phyloP scores from a whole-genome alignment of 1,140 invertebrate genomes.

The Popillia japonica region DNA sequence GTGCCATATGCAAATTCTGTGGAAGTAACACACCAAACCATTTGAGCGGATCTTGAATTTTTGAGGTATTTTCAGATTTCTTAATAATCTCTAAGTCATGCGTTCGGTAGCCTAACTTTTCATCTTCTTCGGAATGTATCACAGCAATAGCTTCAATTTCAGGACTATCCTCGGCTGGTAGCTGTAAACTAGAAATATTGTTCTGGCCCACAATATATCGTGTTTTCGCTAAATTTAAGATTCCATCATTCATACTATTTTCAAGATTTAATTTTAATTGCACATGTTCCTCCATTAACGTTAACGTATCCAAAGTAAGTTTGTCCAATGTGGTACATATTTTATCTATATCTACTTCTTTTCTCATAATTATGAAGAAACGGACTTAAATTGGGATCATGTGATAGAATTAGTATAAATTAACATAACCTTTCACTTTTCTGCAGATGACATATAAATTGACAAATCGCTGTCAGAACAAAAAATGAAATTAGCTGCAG shows the following conservation, averaged over 20 bases:
- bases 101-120: conserved; percentile 58
- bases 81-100: conserved; percentile 54
- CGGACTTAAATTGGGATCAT: too few species aligned
- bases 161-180: conserved; percentile 69
- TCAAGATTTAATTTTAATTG: conserved; percentile 70
- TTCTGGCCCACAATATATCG: conserved; percentile 77
- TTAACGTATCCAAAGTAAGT: conserved; percentile 67
- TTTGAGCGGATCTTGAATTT: conserved; percentile 69
- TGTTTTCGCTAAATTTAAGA: conserved; percentile 74
- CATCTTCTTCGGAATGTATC: conserved; percentile 58
- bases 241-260: conserved; percentile 68
- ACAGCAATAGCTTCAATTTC: conserved; percentile 66
- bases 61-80: conserved; percentile 54
- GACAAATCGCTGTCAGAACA: too few species aligned
- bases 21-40: conserved; percentile 82
- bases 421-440: too few species aligned
- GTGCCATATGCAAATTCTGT: conserved; percentile 72
- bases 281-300: conserved; percentile 75
- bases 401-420: too few species aligned
- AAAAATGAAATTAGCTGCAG: too few species aligned
- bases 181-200: conserved; percentile 69
- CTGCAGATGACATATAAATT: too few species aligned
- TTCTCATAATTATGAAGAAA: background rate
- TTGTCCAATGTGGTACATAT: conserved; percentile 69
- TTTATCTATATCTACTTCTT: conserved; percentile 48